Base-by-base conservation (phyloP, 35 echinoderm and acorn worm species). In the Stichopus chloronotus region DNA sequence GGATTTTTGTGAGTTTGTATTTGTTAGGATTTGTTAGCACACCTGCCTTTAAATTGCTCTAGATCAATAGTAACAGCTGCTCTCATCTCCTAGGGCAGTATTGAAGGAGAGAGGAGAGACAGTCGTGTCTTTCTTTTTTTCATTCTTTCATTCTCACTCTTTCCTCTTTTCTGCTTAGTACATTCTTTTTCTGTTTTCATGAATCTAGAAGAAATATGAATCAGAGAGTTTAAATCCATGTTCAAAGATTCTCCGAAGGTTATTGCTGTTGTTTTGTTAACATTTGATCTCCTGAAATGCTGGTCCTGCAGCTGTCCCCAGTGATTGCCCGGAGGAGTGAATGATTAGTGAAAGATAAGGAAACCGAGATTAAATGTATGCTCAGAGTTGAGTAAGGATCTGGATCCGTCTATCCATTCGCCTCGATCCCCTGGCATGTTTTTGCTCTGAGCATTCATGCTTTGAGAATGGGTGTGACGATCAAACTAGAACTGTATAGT, bases 41-140 rank as follows among this genome's bases (percentile, higher is more conserved):
- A 74, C 69, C 69, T 74, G 69, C 69, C 17, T 74, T 20, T 24
- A 14, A 20, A 6, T 74, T 74, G 69, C 22, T 7, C 19, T 24
- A 74, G 22, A 74, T 74, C 69, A 74, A 74, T 74, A 74, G 22
- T 16, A 74, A 74, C 69, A 74, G 69, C 69, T 74, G 69, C 69
- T 7, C 22, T 19, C 6, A 14, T 74, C 69, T 74, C 69, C 69
- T 21, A 74, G 69, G 69, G 8, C 59, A 2, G 59, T 61, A 14
- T 61, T 10, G 59, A 10, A 14, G 59, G 59, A 10, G 14, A 14
- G 8, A 61, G 14, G 4, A 4, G 14, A 61, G 14, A 61, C 17
- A 20, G 22, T 19, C 13, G 5, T 19, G 69, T 74, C 69, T n/a
- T 74, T 74, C 61, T 65, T 65, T 5, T 65, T 19, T 14, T 65